Evolutionary conservation across 2,888 invertebrate genomes (phyloP).

Genomic region (Dynastes grantii): DNA sequence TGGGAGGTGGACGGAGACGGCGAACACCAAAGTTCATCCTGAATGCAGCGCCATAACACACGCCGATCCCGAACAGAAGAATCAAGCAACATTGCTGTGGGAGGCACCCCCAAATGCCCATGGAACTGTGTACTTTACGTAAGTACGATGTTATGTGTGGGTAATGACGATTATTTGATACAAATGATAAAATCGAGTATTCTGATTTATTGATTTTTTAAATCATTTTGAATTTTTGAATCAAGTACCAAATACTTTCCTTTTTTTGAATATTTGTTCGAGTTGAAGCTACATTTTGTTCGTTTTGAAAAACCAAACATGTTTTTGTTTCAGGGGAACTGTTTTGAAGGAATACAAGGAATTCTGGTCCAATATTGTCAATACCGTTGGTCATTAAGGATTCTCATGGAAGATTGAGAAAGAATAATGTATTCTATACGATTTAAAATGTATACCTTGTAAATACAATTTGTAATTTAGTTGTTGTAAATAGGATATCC

Average conservation of each 20-base stretch:
- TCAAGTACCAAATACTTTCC: background rate
- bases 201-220: too few species aligned
- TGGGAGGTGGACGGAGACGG: constrained; percentile 81
- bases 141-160: constrained; percentile 68
- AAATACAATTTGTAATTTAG: constrained; percentile 34
- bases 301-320: background rate
- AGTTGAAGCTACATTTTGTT: background rate
- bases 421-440: background rate
- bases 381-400: constrained; percentile 49
- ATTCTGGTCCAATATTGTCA: constrained; percentile 81
- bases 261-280: background rate
- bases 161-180: too few species aligned
- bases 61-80: constrained; percentile 83
- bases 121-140: constrained; percentile 88
- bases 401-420: background rate
- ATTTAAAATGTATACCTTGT: constrained; percentile 15
- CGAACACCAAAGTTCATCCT: constrained; percentile 83
- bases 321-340: constrained; percentile 78
- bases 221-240: too few species aligned
- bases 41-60: constrained; percentile 88
- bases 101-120: constrained; percentile 78
- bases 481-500: background rate
- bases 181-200: too few species aligned
- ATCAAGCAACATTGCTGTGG: constrained; percentile 83
- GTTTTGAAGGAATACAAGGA: constrained; percentile 83